A percentile compares a stretch with the other conserved stretches of the same genome.
phyloP scores from a whole-genome alignment of 2,797 vertebrate genomes.

The Pyrocephalus nanus region DNA sequence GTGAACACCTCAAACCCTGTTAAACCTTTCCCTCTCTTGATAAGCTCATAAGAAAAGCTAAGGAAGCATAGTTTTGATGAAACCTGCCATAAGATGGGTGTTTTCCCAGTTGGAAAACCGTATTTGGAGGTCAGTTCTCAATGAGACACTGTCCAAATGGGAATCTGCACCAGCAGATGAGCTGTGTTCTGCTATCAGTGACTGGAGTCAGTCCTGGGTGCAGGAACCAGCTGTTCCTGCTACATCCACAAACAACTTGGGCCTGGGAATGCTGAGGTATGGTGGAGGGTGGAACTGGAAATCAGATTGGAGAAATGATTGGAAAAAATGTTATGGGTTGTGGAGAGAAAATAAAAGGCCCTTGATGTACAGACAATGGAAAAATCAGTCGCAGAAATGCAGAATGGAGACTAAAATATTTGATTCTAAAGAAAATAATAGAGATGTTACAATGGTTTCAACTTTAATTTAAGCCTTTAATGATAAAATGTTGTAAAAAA shows the following conservation, averaged over 20 bases:
- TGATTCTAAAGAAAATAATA: not conserved
- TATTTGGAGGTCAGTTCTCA: not conserved
- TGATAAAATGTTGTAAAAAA: not conserved
- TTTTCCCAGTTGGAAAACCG: not conserved
- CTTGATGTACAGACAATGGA: not conserved
- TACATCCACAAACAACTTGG: not conserved
- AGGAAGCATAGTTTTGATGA: not conserved
- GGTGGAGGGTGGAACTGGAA: not conserved
- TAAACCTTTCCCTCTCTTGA: not conserved
- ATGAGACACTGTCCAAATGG: not conserved
- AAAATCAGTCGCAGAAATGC: not conserved
- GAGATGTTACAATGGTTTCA: not conserved
- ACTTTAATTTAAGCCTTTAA: not conserved
- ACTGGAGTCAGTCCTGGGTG: not conserved
- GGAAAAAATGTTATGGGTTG: not conserved
- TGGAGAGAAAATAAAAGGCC: not conserved
- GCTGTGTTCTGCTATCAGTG: not conserved
- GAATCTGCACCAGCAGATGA: not conserved
- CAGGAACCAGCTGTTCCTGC: not conserved
- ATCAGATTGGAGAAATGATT: not conserved
- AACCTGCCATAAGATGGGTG: not conserved
- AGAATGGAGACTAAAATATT: not conserved
- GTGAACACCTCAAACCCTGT: not conserved
- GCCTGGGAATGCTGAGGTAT: not conserved
- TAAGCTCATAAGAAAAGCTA: not conserved